A percentile compares a stretch with the other conserved stretches of the same genome.
These are phyloP conservation scores for Sinocyclocheilus anshuiensis DNA, from an alignment of 2,113 vertebrate species.

Conservation along the genomic window DNA sequence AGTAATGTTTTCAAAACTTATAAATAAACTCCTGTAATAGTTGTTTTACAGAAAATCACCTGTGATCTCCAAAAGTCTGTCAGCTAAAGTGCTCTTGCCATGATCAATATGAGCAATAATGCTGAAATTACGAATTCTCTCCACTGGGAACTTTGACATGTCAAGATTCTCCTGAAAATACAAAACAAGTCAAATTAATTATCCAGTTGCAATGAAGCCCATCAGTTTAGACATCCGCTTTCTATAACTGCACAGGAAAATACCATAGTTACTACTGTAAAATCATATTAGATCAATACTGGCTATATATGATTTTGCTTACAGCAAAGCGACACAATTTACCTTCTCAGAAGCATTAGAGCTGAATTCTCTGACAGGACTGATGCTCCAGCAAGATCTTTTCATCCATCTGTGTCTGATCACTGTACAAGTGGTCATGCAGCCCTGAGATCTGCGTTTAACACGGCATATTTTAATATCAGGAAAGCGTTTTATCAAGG, in stretches of 20 bases:
- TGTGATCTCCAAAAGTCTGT: constrained; percentile 92
- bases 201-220: not conserved
- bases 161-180: constrained; percentile 81
- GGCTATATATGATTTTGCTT: too few species aligned
- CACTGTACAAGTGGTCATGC: constrained; percentile 48
- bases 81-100: constrained; percentile 96
- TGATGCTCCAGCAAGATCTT: constrained; percentile 14
- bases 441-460: constrained; percentile 53
- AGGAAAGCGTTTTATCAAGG: constrained; percentile 50
- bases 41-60: constrained; percentile 68
- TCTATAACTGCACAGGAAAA: not conserved
- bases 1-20: not conserved
- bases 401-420: constrained; percentile 70
- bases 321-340: constrained; percentile 1
- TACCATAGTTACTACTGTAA: not conserved
- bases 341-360: constrained; percentile 67
- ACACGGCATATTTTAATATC: constrained; percentile 64
- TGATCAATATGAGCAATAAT: constrained; percentile 98
- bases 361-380: constrained; percentile 49
- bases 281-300: not conserved
- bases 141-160: constrained; percentile 83
- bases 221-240: too few species aligned
- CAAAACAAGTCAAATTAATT: not conserved
- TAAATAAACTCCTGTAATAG: too few species aligned
- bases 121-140: constrained; percentile 92